A percentile compares a stretch with the other conserved stretches of the same genome.
Evolutionary conservation across 1,140 invertebrate genomes (phyloP).

Genomic region (Solenopsis fugax): DNA sequence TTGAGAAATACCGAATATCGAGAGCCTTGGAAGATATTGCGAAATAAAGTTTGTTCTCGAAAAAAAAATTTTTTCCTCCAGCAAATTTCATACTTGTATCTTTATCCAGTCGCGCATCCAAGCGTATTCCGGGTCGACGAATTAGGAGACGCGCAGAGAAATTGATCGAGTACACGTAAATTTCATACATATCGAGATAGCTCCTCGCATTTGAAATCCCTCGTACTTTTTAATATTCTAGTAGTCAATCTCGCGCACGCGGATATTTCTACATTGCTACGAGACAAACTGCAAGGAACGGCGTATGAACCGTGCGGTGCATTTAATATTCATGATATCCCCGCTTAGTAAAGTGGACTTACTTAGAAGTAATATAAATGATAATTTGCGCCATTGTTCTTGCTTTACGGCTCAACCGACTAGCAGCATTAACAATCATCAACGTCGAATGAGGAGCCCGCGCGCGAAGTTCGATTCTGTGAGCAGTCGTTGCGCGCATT

Average conservation of each 20-base stretch:
- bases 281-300: not conserved
- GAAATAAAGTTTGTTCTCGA: not conserved
- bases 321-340: slow-evolving; percentile 78
- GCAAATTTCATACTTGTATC: slow-evolving; percentile 32
- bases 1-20: slow-evolving; percentile 1
- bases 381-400: slow-evolving; percentile 79
- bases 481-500: slow-evolving; percentile 42
- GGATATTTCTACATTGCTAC: slow-evolving; percentile 32
- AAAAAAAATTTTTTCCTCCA: slow-evolving; percentile 20
- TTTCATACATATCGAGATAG: slow-evolving; percentile 34
- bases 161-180: slow-evolving; percentile 26
- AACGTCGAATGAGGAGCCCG: slow-evolving; percentile 58
- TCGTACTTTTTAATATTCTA: not conserved
- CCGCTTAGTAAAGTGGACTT: slow-evolving; percentile 69
- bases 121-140: not conserved
- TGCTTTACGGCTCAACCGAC: slow-evolving; percentile 43
- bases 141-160: slow-evolving; percentile 18
- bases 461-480: slow-evolving; percentile 53
- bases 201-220: slow-evolving; percentile 6
- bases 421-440: slow-evolving; percentile 73
- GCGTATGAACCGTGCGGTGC: slow-evolving; percentile 23
- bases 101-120: not conserved
- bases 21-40: not conserved
- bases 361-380: slow-evolving; percentile 77
- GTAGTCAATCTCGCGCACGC: not conserved